Evolutionary conservation across 2,888 invertebrate species (phyloP).

Genomic region (Drosophila recens): DNA sequence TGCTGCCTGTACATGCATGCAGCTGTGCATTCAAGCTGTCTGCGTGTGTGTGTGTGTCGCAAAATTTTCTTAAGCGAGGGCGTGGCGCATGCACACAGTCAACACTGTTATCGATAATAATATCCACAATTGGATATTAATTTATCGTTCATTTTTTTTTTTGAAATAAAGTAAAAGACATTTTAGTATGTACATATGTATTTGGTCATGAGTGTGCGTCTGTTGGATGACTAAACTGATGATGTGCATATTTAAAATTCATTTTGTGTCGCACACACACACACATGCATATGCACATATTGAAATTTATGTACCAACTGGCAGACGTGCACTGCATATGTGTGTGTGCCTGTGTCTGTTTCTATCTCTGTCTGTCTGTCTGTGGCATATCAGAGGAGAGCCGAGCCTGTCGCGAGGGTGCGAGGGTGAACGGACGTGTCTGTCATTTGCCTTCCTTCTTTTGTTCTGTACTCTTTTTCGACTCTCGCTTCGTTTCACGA

Average conservation of each 20-base stretch:
- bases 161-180: constrained; percentile 15
- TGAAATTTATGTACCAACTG: constrained; percentile 50
- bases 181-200: constrained; percentile 3
- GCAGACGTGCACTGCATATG: constrained; percentile 51
- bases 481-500: constrained; percentile 41
- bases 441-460: constrained; percentile 71
- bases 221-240: constrained; percentile 53
- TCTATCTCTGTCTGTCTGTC: constrained; percentile 12
- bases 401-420: constrained; percentile 55
- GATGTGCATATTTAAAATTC: constrained; percentile 64
- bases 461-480: constrained; percentile 34
- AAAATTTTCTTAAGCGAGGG: constrained; percentile 51
- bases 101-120: constrained; percentile 51
- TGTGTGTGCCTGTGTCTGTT: constrained; percentile 17
- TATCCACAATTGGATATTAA: constrained; percentile 48
- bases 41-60: constrained; percentile 30
- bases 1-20: constrained; percentile 24
- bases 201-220: constrained; percentile 7
- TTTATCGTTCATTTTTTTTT: constrained; percentile 34
- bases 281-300: constrained; percentile 7
- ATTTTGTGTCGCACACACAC: constrained; percentile 53
- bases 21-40: constrained; percentile 56
- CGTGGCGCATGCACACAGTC: constrained; percentile 45
- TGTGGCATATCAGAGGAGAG: constrained; percentile 44
- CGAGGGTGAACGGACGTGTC: constrained; percentile 65